Evolutionary conservation across 30 jellyfish, hydroid and myxozoan species (phyloP).

Genomic region (Turritopsis dohrnii): DNA sequence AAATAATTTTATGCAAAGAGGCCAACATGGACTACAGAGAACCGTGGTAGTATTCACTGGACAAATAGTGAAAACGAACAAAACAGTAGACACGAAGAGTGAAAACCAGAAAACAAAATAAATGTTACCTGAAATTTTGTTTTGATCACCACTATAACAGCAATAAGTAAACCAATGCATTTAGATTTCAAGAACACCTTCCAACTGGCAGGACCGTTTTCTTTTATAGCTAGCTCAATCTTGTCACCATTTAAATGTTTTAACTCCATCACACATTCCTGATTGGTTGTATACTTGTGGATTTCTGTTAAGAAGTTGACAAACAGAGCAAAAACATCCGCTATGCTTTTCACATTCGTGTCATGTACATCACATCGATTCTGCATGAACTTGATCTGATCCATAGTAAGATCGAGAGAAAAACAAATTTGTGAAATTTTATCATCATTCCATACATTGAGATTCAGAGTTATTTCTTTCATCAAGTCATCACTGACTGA

Average conservation of each 20-base stretch:
- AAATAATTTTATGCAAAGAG: no score
- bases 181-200: background rate
- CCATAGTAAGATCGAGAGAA: background rate
- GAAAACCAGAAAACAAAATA: no score
- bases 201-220: background rate
- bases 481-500: background rate
- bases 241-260: background rate
- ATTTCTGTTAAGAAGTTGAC: background rate
- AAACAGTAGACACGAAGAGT: no score
- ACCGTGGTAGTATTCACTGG: no score
- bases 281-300: background rate
- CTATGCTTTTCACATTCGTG: background rate
- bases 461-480: background rate
- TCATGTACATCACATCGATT: background rate
- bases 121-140: background rate
- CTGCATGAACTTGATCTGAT: background rate
- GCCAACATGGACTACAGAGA: no score
- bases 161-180: background rate
- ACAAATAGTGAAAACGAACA: no score
- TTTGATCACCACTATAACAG: background rate
- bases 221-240: background rate
- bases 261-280: background rate
- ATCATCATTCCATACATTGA: background rate
- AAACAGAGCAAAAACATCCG: background rate
- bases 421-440: background rate